Evolutionary conservation across 2,113 vertebrate genomes (phyloP).

Genomic region (Triplophysa rosa): DNA sequence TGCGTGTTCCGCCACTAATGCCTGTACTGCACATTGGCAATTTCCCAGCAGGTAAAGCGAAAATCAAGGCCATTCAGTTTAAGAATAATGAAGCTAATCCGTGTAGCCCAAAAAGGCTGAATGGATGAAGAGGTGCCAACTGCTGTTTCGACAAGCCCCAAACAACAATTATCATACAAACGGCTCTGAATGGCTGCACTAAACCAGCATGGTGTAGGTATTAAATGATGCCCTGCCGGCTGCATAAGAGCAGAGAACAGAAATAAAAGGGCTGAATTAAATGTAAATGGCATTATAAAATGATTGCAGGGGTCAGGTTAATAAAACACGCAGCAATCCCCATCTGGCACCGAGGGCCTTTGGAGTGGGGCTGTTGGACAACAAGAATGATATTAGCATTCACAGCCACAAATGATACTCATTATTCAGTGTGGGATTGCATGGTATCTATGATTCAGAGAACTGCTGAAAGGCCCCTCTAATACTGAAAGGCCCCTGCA

Average conservation of each 20-base stretch:
- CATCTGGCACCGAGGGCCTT: conserved; percentile 16
- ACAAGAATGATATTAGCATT: conserved; percentile 42
- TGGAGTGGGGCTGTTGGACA: not conserved
- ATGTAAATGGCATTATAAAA: conserved; percentile 51
- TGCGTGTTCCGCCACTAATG: conserved; percentile 8
- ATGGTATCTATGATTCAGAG: conserved; percentile 37
- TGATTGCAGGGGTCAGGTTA: conserved; percentile 49
- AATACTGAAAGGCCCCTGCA: not conserved
- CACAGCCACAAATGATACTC: conserved; percentile 42
- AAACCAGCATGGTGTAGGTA: conserved; percentile 46
- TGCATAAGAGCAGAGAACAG: conserved; percentile 41
- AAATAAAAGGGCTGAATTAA: conserved; percentile 51
- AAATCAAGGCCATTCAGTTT: conserved; percentile 37
- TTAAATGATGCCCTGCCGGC: conserved; percentile 52
- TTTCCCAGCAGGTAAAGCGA: conserved; percentile 14
- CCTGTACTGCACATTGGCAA: conserved; percentile 11
- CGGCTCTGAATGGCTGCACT: conserved; percentile 21
- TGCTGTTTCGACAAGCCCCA: conserved; percentile 30
- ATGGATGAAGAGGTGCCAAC: conserved; percentile 39
- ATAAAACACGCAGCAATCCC: conserved; percentile 44
- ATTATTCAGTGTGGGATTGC: conserved; percentile 46
- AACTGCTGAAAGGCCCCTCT: conserved; percentile 13
- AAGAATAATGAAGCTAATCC: conserved; percentile 39
- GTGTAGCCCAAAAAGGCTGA: conserved; percentile 12
- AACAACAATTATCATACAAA: conserved; percentile 48